Evolutionary conservation across 2,113 vertebrate species (phyloP), one percentile per base, ranked within the genome.

Genomic region (Hypanus sabinus): DNA sequence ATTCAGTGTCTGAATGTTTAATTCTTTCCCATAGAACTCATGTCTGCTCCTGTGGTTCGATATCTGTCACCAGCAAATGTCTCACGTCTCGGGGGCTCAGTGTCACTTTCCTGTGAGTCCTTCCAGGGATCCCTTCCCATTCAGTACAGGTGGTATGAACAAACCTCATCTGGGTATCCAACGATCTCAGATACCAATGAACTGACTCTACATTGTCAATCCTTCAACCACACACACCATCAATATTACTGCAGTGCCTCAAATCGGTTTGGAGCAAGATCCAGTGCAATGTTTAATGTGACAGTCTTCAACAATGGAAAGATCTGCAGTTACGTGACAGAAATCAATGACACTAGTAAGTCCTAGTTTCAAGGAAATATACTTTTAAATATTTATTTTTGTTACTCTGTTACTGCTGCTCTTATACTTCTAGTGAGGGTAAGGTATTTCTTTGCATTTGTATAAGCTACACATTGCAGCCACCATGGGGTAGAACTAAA

Each of bases 101-200:
- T 91, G 62, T 36, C 87, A 20, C 6, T 91, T 16, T 91, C 62
- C n/a, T 91, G 87, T 70, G 87, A 91, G 62, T 70, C 87, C 22
- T 14, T 9, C 62, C 60, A 4, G 14, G 87, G 87, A 18, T 70
- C 87, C 16, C 87, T 91, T 22, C 87, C 87, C 62, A 91, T 91
- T 70, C 60, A 11, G 1, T 91, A 91, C 87, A 36, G n/a, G 33
- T 91, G 87, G 87, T 70, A 20, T 24, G 30, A 91, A 36, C 33
- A 70, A n/a, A 22, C 16, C 27, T 10, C 27, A 27, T 60, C 55
- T 60, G 24, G 30, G 30, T 10, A n/a, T 16, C 60, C 24, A 30
- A 60, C 5, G 83, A 60, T 87, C 83, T 87, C 83, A 14, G 55
- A 30, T 24, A 60, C 55, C 55, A 62, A 87, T 87, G 30, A 87